Percentiles rank a stretch among this genome's conserved stretches.
Evolutionary conservation across 2,888 invertebrate genomes (phyloP).

Genomic region (Lasioglossum vierecki): DNA sequence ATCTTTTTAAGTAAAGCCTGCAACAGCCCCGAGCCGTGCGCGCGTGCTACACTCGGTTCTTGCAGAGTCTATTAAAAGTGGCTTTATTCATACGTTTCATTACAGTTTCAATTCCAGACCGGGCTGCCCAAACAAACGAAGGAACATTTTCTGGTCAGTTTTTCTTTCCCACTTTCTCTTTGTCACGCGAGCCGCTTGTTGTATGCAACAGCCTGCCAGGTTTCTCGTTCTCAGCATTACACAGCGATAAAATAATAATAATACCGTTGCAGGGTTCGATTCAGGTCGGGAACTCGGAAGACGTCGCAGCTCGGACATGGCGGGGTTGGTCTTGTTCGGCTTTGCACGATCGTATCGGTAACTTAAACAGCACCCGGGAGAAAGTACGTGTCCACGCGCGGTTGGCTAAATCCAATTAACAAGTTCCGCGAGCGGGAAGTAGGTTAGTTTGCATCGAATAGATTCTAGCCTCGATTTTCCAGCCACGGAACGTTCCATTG

Average conservation of each 20-base stretch:
- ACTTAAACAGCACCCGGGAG: constrained; percentile 37
- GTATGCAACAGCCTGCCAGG: background rate
- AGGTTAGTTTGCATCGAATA: constrained; percentile 55
- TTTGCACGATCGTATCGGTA: constrained; percentile 26
- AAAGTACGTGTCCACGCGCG: constrained; percentile 46
- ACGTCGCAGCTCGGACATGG: constrained; percentile 12
- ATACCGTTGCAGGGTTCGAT: background rate
- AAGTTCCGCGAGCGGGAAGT: constrained; percentile 57
- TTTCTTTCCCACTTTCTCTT: background rate
- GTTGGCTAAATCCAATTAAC: constrained; percentile 60
- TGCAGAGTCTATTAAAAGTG: background rate
- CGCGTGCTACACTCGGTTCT: background rate
- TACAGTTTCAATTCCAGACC: background rate
- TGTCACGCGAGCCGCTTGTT: background rate
- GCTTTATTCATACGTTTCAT: background rate
- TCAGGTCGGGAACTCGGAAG: constrained; percentile 4
- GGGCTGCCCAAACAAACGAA: background rate
- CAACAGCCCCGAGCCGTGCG: background rate
- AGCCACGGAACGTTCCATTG: background rate
- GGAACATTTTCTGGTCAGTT: background rate
- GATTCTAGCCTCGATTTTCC: constrained; percentile 37
- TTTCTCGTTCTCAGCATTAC: background rate
- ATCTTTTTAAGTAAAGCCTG: background rate
- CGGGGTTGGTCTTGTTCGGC: background rate
- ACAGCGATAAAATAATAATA: background rate